Conservation (phyloP, 2,888 invertebrate species). For the Parnassius apollo region DNA sequence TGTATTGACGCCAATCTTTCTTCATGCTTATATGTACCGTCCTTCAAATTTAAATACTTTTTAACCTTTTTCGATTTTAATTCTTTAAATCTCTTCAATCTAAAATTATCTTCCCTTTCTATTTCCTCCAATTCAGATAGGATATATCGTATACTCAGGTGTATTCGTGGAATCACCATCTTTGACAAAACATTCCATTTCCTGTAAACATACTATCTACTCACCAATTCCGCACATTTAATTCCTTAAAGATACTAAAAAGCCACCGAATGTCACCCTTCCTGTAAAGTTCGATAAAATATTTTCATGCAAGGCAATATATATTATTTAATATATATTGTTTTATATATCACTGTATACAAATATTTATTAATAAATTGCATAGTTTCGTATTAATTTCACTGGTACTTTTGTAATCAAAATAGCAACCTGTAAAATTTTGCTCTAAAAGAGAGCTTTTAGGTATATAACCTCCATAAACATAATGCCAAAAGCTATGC, state of each 20-base stretch:
- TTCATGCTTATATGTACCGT: slow-evolving; percentile 6
- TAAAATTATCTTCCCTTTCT: slow-evolving; percentile 44
- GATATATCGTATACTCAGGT: slow-evolving; percentile 40
- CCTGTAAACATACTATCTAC: slow-evolving; percentile 38
- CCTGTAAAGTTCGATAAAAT: not conserved
- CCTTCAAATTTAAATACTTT: slow-evolving; percentile 5
- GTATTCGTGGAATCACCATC: slow-evolving; percentile 40
- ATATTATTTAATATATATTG: too few species aligned
- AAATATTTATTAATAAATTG: too few species aligned
- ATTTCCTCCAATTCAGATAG: slow-evolving; percentile 41
- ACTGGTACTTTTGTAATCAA: too few species aligned
- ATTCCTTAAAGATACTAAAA: not conserved
- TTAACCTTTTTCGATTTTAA: slow-evolving; percentile 33
- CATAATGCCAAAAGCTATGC: not conserved
- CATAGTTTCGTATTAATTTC: too few species aligned
- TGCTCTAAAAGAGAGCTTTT: too few species aligned
- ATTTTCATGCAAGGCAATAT: not conserved
- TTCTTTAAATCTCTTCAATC: slow-evolving; percentile 46
- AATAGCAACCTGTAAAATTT: too few species aligned
- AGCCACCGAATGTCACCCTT: slow-evolving; percentile 7
- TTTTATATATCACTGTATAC: too few species aligned
- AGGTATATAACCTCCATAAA: not conserved
- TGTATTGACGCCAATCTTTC: not conserved
- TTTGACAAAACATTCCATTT: slow-evolving; percentile 46
- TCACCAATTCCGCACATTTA: not conserved